A percentile compares a stretch with the other conserved stretches of the same genome.
Evolutionary conservation across 2,797 vertebrate species (phyloP).

Genomic region (Myiothlypis coronata): DNA sequence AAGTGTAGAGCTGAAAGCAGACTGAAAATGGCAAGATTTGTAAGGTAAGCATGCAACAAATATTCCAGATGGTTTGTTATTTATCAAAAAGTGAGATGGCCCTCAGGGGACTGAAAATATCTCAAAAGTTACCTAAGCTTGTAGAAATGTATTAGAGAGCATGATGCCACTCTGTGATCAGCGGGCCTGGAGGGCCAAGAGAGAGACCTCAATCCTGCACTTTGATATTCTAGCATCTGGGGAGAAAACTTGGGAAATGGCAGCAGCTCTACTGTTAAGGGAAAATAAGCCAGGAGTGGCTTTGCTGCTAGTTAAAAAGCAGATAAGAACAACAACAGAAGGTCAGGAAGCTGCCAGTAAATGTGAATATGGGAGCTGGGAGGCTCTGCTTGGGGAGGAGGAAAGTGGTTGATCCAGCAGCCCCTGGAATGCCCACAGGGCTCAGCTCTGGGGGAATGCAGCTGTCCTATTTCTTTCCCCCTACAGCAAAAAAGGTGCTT

Average conservation of each 20-base stretch:
- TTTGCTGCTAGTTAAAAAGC: background rate
- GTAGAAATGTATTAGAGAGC: background rate
- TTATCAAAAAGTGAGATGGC: background rate
- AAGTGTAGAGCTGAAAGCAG: background rate
- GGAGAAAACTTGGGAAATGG: background rate
- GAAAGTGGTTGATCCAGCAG: background rate
- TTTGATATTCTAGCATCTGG: background rate
- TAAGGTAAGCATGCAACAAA: background rate
- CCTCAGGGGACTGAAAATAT: background rate
- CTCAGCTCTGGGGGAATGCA: background rate
- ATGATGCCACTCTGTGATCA: background rate
- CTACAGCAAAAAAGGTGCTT: background rate
- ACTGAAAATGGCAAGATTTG: background rate
- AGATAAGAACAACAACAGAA: background rate
- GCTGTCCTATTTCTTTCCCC: background rate
- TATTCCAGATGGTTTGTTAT: background rate
- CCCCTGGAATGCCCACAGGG: rapidly evolving
- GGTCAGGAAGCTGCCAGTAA: background rate
- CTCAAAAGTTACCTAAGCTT: background rate
- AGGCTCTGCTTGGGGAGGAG: background rate
- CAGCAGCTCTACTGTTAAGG: background rate
- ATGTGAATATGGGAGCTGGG: background rate
- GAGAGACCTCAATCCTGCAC: background rate
- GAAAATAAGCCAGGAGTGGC: background rate
- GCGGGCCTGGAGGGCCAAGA: background rate